Conservation (phyloP, 2,113 vertebrate genomes). For the Oncorhynchus mykiss region DNA sequence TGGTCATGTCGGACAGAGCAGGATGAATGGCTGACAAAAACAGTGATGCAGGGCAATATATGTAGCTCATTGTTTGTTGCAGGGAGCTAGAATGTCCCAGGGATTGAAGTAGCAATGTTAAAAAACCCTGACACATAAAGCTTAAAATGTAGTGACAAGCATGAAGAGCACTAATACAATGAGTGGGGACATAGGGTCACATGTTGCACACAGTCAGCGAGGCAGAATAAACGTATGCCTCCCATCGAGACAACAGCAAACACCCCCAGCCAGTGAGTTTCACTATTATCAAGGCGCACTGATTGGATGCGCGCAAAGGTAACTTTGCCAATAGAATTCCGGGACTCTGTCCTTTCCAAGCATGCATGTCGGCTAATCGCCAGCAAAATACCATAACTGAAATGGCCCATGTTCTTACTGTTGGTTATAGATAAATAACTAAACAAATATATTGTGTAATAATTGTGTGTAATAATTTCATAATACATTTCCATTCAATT, state of each 20-base stretch:
- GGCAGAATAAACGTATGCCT: neutral
- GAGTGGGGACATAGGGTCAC: slow-evolving; percentile 56
- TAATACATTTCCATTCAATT: neutral
- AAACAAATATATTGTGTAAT: neutral
- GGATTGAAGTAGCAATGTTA: slow-evolving; percentile 82
- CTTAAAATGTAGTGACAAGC: slow-evolving; percentile 85
- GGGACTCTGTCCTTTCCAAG: neutral
- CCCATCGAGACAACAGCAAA: neutral
- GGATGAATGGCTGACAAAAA: slow-evolving; percentile 78
- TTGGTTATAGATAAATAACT: neutral
- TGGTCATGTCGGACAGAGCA: slow-evolving; percentile 75
- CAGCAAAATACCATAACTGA: too few species aligned
- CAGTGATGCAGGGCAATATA: slow-evolving; percentile 79
- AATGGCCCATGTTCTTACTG: neutral
- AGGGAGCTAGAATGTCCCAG: slow-evolving; percentile 80
- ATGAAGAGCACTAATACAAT: slow-evolving; percentile 79
- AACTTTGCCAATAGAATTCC: neutral
- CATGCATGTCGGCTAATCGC: neutral
- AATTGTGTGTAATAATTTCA: neutral
- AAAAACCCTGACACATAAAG: slow-evolving; percentile 78
- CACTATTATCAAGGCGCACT: neutral
- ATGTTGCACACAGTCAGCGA: slow-evolving; percentile 31
- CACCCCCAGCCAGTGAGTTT: neutral
- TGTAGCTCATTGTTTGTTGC: slow-evolving; percentile 85
- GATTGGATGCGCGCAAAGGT: neutral